Conservation (phyloP, 2,113 vertebrate species). For the Fulmarus glacialis region DNA sequence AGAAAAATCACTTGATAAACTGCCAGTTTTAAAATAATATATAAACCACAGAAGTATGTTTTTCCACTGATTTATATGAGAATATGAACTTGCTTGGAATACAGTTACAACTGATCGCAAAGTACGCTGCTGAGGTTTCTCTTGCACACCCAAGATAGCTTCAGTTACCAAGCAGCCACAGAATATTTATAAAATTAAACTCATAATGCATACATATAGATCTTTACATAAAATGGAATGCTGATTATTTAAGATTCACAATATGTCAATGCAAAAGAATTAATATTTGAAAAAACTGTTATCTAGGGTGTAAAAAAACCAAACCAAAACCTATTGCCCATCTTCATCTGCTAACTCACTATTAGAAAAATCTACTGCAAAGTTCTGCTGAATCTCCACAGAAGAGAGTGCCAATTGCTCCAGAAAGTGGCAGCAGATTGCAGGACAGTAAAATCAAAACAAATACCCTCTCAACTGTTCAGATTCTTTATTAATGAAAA, state of each 20-base stretch:
- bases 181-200: background rate
- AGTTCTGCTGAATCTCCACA: background rate
- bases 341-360: background rate
- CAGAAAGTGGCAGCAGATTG: background rate
- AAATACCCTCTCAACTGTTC: background rate
- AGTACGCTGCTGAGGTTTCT: conserved; percentile 27
- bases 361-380: background rate
- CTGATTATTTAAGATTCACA: background rate
- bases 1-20: conserved; percentile 70
- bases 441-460: background rate
- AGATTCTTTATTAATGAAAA: background rate
- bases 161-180: background rate
- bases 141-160: background rate
- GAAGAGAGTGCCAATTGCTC: background rate
- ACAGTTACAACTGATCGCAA: conserved; percentile 44
- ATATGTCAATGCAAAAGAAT: background rate
- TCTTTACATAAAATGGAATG: background rate
- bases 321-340: background rate
- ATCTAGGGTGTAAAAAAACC: background rate
- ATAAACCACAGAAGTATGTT: conserved; percentile 57
- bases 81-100: conserved; percentile 65
- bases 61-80: conserved; percentile 64
- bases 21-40: conserved; percentile 65
- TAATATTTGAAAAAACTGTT: background rate
- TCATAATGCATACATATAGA: background rate